Conservation (phyloP, 2,888 invertebrate genomes). For the Glomeris marginata region DNA sequence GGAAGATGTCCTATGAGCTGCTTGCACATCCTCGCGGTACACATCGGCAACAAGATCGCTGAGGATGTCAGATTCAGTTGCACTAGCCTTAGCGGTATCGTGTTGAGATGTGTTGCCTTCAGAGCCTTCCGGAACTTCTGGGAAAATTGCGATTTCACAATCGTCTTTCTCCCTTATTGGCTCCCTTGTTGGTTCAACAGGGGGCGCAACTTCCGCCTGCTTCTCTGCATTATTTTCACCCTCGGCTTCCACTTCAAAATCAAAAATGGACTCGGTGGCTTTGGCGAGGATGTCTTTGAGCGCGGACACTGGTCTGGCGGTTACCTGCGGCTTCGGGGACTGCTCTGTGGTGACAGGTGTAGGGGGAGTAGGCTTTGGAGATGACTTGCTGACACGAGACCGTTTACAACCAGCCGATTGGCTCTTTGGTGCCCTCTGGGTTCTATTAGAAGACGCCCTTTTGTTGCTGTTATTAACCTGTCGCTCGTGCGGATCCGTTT, state of each 20-base stretch:
- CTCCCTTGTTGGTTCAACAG: neutral
- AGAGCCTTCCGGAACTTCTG: too few relatives aligned
- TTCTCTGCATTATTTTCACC: neutral
- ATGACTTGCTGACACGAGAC: too few relatives aligned
- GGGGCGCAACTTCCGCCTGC: neutral
- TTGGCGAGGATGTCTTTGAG: conserved; percentile 28
- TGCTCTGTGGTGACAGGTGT: too few relatives aligned
- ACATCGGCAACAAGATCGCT: conserved; percentile 12
- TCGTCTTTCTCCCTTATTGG: neutral
- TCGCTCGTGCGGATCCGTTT: too few relatives aligned
- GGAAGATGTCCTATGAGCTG: too few relatives aligned
- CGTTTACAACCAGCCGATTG: too few relatives aligned
- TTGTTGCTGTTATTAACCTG: too few relatives aligned
- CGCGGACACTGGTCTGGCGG: neutral
- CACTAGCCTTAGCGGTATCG: neutral
- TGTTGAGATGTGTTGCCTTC: neutral
- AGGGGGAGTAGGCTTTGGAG: too few relatives aligned
- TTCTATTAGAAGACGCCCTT: too few relatives aligned
- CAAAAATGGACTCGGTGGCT: conserved; percentile 31
- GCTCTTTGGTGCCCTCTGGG: too few relatives aligned
- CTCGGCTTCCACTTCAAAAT: too few relatives aligned
- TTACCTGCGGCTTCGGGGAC: neutral
- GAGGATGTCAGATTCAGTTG: conserved; percentile 7
- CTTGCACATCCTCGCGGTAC: neutral
- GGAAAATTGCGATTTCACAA: too few relatives aligned